Conservation (phyloP, 2,888 invertebrate genomes). For the Zootermopsis nevadensis region DNA sequence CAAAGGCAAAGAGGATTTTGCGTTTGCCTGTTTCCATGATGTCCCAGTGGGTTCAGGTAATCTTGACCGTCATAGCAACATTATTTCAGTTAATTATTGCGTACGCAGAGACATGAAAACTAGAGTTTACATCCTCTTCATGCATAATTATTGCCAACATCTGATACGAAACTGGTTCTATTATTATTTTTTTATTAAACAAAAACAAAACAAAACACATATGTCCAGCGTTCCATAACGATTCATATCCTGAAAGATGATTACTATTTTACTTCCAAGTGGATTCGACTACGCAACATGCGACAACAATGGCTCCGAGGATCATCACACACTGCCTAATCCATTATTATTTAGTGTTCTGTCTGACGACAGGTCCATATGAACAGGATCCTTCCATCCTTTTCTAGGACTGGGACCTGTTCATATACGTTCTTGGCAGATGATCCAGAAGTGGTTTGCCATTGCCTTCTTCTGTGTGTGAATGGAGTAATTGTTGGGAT, state of each 20-base stretch:
- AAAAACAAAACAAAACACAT: conserved; percentile 38
- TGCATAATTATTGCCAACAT: conserved; percentile 50
- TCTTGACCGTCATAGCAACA: conserved; percentile 40
- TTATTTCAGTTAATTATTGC: conserved; percentile 42
- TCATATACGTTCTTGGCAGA: too few species aligned
- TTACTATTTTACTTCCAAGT: conserved; percentile 32
- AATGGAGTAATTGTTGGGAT: too few species aligned
- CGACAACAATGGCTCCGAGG: conserved; percentile 24
- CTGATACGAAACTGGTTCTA: conserved; percentile 46
- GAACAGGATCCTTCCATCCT: too few species aligned
- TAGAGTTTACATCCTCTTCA: conserved; percentile 48
- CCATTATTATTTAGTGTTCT: background rate
- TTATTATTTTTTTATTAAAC: conserved; percentile 32
- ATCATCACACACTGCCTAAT: conserved; percentile 26
- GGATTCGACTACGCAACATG: conserved; percentile 32
- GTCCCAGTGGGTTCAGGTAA: conserved; percentile 24
- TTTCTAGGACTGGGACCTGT: too few species aligned
- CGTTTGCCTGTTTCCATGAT: background rate
- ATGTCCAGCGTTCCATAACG: conserved; percentile 41
- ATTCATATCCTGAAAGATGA: conserved; percentile 43
- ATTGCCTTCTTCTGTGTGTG: too few species aligned
- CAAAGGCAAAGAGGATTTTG: conserved; percentile 30
- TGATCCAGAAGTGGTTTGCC: too few species aligned
- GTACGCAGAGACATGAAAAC: conserved; percentile 40
- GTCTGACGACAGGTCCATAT: too few species aligned